Conservation (phyloP, 1,140 invertebrate species). For the Drosophila sucinea region DNA sequence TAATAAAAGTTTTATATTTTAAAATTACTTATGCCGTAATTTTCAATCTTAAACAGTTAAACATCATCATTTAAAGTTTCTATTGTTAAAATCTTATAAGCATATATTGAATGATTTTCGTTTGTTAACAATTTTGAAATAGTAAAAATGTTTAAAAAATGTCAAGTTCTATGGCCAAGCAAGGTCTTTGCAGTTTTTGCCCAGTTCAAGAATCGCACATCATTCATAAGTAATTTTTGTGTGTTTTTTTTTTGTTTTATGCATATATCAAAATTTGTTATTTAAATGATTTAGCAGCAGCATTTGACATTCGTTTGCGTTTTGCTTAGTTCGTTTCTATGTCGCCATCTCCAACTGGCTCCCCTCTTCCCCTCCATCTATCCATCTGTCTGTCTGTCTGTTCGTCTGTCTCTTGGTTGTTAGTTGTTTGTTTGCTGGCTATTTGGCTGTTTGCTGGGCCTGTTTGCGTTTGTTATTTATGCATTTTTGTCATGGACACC, state of each 20-base stretch:
- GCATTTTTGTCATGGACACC: conserved; percentile 75
- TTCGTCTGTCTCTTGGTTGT: conserved; percentile 23
- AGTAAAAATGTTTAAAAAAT: neutral
- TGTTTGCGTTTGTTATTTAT: conserved; percentile 71
- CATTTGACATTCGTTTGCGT: conserved; percentile 28
- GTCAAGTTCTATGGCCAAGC: neutral
- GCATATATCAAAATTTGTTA: conserved; percentile 39
- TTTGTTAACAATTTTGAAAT: too few species aligned
- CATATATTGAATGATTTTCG: too few species aligned
- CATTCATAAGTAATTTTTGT: neutral
- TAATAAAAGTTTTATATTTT: too few species aligned
- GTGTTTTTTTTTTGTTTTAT: neutral
- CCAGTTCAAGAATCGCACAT: conserved; percentile 1
- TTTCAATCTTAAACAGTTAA: too few species aligned
- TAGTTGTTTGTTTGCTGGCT: conserved; percentile 34
- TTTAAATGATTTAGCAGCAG: conserved; percentile 39
- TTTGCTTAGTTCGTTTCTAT: conserved; percentile 31
- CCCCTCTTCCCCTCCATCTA: neutral
- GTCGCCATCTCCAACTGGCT: neutral
- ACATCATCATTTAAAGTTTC: too few species aligned
- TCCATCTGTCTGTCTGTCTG: conserved; percentile 4
- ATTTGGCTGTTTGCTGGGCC: conserved; percentile 12
- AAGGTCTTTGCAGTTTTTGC: neutral
- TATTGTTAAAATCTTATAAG: too few species aligned
- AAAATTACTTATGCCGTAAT: too few species aligned